Evolutionary conservation across 2,113 vertebrate species (phyloP), one percentile per base, ranked within the genome.

Genomic region (Chloebia gouldiae): DNA sequence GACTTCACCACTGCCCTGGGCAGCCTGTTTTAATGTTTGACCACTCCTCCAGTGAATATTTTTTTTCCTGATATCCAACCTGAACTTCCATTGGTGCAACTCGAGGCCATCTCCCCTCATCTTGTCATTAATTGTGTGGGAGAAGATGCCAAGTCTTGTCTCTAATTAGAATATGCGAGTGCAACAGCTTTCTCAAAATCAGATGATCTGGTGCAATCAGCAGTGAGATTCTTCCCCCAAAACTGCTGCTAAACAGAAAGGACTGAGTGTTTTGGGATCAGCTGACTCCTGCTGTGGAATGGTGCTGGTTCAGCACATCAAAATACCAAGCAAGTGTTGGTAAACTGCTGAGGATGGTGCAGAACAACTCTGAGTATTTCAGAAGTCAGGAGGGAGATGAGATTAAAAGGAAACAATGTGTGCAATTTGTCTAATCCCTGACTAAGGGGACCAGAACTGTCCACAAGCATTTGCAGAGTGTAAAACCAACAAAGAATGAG

Each of bases 401-500:
- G 90, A 88, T 94, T 70, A 86, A 83, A 95, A 90, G 47, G 35
- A 77, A 90, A 83, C 56, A 90, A 86, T 25, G 64, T 23, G 35
- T 56, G 66, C 39, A 77, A 54, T 95, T 95, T 95, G 79, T 81
- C 90, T 88, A 77, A 93, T 70, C 69, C 79, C 24, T 86, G 94
- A 91, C 93, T 90, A 81, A 90, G 30, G 71, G 60, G 59, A 93
- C 33, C 68, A 81, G 92, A 93, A 22, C 78, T 83, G 92, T 88
- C 94, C 92, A 40, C 47, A 56, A 53, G 85, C 50, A 78, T 90
- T 93, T 90, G 47, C 81, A 77, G 60, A 83, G 80, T 35, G 59
- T 14, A 20, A 85, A 91, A 91, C 33, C 81, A 79, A 70, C 39
- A 64, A 88, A 88, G 89, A 91, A 56, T 21, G 63, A 94, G 51